phyloP scores from a whole-genome alignment of 1,140 invertebrate genomes.

The Drosophila varians region DNA sequence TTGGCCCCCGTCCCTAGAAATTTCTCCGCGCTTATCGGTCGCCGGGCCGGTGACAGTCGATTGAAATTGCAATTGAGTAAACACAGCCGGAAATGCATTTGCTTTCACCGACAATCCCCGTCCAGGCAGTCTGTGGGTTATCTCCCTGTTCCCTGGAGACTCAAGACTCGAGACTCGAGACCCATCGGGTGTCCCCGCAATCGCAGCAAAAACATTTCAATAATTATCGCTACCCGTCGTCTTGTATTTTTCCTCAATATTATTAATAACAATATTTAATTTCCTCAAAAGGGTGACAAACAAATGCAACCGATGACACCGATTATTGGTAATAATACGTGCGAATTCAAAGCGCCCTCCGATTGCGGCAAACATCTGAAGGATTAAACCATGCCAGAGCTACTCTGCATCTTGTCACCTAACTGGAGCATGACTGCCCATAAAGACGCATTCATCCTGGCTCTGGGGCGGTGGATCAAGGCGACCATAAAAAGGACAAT shows the following conservation, averaged over 20 bases:
- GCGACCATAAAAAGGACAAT: conserved; percentile 48
- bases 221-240: neutral
- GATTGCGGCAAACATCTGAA: conserved; percentile 63
- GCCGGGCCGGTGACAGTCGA: conserved; percentile 20
- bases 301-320: neutral
- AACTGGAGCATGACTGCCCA: conserved; percentile 10
- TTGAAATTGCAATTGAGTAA: conserved; percentile 73
- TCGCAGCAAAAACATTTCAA: conserved; percentile 14
- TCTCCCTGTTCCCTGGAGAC: conserved; percentile 22
- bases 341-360: conserved; percentile 10
- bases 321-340: conserved; percentile 16
- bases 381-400: conserved; percentile 20
- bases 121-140: conserved; percentile 43
- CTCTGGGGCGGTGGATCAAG: conserved; percentile 47
- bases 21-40: conserved; percentile 59
- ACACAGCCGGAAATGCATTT: conserved; percentile 77
- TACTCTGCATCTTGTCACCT: conserved; percentile 60
- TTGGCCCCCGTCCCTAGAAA: conserved; percentile 6
- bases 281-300: neutral
- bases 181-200: neutral
- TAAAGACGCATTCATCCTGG: conserved; percentile 16
- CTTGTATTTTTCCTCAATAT: neutral
- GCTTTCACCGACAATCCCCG: conserved; percentile 59
- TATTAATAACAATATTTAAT: neutral
- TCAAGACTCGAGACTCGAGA: neutral